Base-by-base conservation (phyloP, 2,888 invertebrate genomes). In the Cephonodes hylas region DNA sequence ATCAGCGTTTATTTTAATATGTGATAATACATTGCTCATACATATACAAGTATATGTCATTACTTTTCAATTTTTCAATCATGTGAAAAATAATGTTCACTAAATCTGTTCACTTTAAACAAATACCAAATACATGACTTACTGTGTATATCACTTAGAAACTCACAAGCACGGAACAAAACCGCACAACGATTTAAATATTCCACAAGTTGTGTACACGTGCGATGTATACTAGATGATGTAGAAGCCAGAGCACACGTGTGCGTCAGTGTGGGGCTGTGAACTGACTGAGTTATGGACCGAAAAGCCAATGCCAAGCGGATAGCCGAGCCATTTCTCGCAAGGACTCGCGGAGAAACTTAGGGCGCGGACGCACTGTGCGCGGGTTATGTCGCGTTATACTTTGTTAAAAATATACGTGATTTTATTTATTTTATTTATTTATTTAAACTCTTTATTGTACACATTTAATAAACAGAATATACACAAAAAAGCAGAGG, bases 221-320 rank as follows among this genome's bases (percentile, higher is more conserved):
- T 53, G 31, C 53, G 10, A 18, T 27, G 53, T 53, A 46, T 25
- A 53, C 53, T 15, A 53, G 31, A 53, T 31, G 18, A 13, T 53
- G 31, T 53, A 18, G 13, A 18, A 10, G 45, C 13, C 27, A 31
- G 27, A 27, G 18, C 53, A 53, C 53, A 53, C 53, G 53, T 53
- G 53, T 27, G 31, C 27, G 18, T 31, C 27, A 53, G 27, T 67
- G 65, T 73, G 69, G 57, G 62, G 66, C 66, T 65, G 68, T 68
- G 63, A 68, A 68, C 75, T 68, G 70, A 88, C 87, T 87, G 85
- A 42, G 68, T 68, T 53, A 53, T 31, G 53, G 53, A 31, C 53
- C 53, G 53, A 66, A 64, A 65, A 62, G 62, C 66, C 77, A 76
- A 74, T 77, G 78, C 80, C 73, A 76, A 76, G 73, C 75, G 70